A percentile compares a stretch with the other conserved stretches of the same genome.
phyloP scores from a whole-genome alignment of 2,113 vertebrate genomes.

The Castor canadensis region DNA sequence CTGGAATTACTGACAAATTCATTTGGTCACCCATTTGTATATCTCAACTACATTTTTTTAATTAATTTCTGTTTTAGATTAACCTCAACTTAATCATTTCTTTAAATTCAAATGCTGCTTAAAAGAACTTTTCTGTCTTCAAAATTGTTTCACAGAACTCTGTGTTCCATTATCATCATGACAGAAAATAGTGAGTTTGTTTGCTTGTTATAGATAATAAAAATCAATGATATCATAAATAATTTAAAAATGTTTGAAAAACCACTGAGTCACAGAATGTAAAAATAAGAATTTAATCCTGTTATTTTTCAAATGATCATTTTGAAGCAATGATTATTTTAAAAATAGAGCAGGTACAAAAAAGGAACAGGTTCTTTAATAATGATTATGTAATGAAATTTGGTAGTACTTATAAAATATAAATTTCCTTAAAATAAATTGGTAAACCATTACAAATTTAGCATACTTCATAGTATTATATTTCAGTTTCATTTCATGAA shows the following conservation, averaged over 20 bases:
- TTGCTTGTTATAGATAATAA: neutral
- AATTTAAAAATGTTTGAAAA: slow-evolving; percentile 9
- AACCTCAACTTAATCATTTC: neutral
- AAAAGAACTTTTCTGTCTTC: neutral
- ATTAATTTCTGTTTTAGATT: slow-evolving; percentile 5
- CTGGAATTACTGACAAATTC: neutral
- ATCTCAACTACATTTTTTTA: neutral
- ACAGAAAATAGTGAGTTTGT: neutral
- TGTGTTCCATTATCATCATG: neutral
- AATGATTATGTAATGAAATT: neutral
- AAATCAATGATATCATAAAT: neutral
- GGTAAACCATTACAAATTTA: neutral
- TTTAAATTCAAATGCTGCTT: neutral
- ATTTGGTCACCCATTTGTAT: neutral
- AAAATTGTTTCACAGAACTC: slow-evolving; percentile 12
- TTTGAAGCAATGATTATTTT: slow-evolving; percentile 40
- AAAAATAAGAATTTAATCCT: neutral
- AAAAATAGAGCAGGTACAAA: neutral
- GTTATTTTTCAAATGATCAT: slow-evolving; percentile 27
- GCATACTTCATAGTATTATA: neutral
- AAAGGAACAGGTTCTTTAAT: neutral
- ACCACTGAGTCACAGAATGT: neutral
- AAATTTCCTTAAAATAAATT: slow-evolving; percentile 3
- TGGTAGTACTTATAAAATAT: neutral
- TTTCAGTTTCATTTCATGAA: slow-evolving; percentile 41